Evolutionary conservation across 2,113 vertebrate genomes (phyloP), one percentile per base, ranked within the genome.

Genomic region (Sinosuthora webbiana): DNA sequence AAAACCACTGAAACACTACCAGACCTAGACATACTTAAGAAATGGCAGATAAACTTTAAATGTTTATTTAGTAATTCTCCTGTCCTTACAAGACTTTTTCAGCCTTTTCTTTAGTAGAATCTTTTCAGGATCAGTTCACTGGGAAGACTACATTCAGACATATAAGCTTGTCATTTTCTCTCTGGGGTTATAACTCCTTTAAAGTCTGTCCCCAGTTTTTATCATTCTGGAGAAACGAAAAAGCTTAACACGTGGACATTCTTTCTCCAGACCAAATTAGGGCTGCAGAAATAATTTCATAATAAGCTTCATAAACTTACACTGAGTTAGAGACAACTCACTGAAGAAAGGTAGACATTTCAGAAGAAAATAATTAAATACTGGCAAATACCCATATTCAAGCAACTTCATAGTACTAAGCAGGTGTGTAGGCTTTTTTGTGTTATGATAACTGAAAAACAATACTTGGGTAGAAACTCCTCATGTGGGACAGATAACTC

Each of bases 281-380:
- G 37, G 23, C 27, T 91, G 57, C 33, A 83, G 56, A 23, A 22
- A 33, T 33, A 60, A 60, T 76, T 75, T n/a, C 22, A 42, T 39
- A 70, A 16, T 8, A 49, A 52, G 18, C 55, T 60, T 71, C n/a
- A 41, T 31, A 35, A 76, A 83, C 24, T 47, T 53, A 65, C 33
- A 39, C 23, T 52, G 13, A 60, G 33, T 25, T 37, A 70, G 22
- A 56, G 39, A 53, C 5, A 77, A 64, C 5, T 52, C 20, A 49
- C 30, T n/a, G 13, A 53, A 68, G 19, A 74, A 92, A 20, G 3
- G 11, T 5, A 78, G 24, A 31, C 14, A 31, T 83, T 83, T 77
- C 35, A 81, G 57, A 55, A 94, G 50, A 86, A 86, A 85, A 78
- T 25, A 83, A 65, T 23, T 11, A 65, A 77, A 77, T 47, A 78